phyloP scores from a whole-genome alignment of 2,113 vertebrate genomes.

The Thunnus maccoyii region DNA sequence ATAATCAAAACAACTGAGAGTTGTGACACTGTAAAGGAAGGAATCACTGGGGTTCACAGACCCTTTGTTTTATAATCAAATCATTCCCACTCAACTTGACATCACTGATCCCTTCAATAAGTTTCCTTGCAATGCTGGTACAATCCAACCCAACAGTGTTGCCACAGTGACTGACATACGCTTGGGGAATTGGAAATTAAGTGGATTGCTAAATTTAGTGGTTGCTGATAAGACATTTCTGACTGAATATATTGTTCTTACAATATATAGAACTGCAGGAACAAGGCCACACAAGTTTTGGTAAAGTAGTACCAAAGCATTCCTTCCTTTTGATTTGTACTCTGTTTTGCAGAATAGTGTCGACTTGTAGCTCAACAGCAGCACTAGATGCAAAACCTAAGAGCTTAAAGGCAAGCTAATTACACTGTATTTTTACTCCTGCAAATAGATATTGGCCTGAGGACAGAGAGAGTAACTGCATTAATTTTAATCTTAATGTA shows the following conservation, averaged over 20 bases:
- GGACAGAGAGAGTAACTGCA: neutral
- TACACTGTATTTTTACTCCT: conserved; percentile 10
- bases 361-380: conserved; percentile 6
- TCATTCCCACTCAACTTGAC: neutral
- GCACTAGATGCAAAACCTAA: conserved; percentile 14
- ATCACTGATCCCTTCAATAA: neutral
- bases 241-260: neutral
- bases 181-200: neutral
- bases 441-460: conserved; percentile 13
- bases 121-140: neutral
- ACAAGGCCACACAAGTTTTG: neutral
- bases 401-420: conserved; percentile 29
- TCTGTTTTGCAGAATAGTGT: conserved; percentile 7
- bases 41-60: neutral
- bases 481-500: conserved; percentile 35
- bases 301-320: neutral
- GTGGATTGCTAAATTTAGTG: neutral
- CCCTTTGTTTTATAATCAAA: neutral
- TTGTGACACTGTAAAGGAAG: neutral
- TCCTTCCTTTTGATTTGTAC: neutral
- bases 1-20: conserved; percentile 21
- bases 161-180: neutral
- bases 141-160: neutral
- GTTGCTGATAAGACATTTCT: neutral
- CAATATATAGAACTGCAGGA: neutral